Evolutionary conservation across 2,888 invertebrate species (phyloP).

Genomic region (Schizotus pectinicornis): DNA sequence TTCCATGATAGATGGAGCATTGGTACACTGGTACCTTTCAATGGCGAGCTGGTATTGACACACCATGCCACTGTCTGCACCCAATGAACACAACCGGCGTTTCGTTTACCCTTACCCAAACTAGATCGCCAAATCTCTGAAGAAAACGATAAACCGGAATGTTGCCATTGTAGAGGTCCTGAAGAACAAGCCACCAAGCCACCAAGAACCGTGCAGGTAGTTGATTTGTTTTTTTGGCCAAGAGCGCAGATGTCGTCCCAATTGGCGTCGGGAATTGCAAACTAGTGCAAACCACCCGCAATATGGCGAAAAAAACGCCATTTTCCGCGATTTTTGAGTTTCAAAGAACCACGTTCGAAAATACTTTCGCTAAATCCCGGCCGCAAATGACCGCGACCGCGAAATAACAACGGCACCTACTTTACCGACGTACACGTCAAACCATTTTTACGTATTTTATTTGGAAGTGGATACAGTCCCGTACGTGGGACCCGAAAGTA

Average conservation of each 20-base stretch:
- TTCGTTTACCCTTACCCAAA: too few species aligned
- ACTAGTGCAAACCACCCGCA: too few species aligned
- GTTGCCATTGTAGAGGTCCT: slow-evolving; percentile 92
- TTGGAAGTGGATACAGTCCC: too few species aligned
- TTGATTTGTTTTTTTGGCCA: slow-evolving; percentile 95
- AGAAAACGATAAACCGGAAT: slow-evolving; percentile 89
- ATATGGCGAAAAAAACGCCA: too few species aligned
- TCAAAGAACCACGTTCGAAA: neutral
- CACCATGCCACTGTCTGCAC: slow-evolving; percentile 98
- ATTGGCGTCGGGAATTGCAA: slow-evolving; percentile 96
- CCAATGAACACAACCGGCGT: slow-evolving; percentile 96
- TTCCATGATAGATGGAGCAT: slow-evolving; percentile 99
- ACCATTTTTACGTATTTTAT: neutral
- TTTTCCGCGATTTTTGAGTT: neutral
- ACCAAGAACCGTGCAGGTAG: slow-evolving; percentile 98
- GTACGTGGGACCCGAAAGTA: too few species aligned
- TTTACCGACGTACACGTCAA: neutral
- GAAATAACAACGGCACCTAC: neutral
- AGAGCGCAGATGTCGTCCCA: slow-evolving; percentile 95
- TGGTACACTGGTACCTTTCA: slow-evolving; percentile 91
- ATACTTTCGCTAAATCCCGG: neutral
- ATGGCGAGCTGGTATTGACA: slow-evolving; percentile 91
- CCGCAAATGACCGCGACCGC: too few species aligned
- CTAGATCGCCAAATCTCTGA: slow-evolving; percentile 97
- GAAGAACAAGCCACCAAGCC: slow-evolving; percentile 97